phyloP scores from a whole-genome alignment of 2,888 invertebrate species.

The Notodonta dromedarius region DNA sequence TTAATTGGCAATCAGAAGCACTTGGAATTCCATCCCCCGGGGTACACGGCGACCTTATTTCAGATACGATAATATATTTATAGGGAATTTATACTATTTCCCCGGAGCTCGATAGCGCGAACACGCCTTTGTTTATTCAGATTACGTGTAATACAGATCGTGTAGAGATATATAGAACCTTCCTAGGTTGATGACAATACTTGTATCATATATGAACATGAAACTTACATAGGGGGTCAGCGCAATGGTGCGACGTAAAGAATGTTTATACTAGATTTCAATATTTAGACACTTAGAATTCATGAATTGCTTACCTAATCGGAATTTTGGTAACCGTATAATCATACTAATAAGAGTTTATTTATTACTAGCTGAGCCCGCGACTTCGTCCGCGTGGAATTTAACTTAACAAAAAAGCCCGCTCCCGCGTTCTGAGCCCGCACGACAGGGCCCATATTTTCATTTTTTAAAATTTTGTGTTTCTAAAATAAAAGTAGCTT shows the following conservation, averaged over 20 bases:
- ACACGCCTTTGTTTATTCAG: background rate
- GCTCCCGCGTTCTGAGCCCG: too few species aligned
- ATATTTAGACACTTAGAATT: too few species aligned
- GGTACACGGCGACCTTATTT: slow-evolving; percentile 30
- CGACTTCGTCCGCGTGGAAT: too few species aligned
- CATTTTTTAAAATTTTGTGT: too few species aligned
- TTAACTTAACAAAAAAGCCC: too few species aligned
- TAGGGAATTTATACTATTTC: slow-evolving; percentile 5
- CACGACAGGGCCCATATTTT: too few species aligned
- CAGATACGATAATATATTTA: slow-evolving; percentile 24
- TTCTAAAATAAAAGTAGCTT: too few species aligned
- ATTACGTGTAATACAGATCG: background rate
- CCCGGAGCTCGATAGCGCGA: background rate
- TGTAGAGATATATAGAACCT: too few species aligned
- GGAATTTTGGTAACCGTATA: background rate
- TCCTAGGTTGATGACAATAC: background rate
- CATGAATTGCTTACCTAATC: background rate
- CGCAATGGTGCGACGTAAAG: too few species aligned
- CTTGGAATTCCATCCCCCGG: slow-evolving; percentile 23
- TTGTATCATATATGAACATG: background rate
- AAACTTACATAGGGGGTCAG: too few species aligned
- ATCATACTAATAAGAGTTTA: background rate
- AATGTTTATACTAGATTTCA: too few species aligned
- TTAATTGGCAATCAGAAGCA: slow-evolving; percentile 37
- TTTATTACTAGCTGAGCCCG: too few species aligned